phyloP scores from a whole-genome alignment of 2,888 invertebrate species.

The Cremastinae sp. region DNA sequence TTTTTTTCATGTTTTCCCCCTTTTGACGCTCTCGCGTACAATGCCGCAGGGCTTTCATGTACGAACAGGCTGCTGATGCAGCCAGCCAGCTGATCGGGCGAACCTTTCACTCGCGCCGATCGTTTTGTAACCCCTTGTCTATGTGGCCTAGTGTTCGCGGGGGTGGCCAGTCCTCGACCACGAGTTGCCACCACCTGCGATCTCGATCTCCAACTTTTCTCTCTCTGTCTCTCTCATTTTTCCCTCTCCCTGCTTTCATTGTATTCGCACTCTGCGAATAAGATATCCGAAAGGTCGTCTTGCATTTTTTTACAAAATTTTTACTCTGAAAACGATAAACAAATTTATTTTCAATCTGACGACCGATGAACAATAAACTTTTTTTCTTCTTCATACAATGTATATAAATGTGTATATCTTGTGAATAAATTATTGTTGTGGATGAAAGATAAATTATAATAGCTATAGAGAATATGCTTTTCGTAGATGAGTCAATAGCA shows the following conservation, averaged over 20 bases:
- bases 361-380: no score
- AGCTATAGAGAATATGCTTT: conserved; percentile 7
- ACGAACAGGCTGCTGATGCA: conserved; percentile 34
- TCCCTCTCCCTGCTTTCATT: no score
- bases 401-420: no score
- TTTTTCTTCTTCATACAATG: no score
- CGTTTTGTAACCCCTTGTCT: conserved; percentile 69
- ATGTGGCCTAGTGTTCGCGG: conserved; percentile 67
- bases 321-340: no score
- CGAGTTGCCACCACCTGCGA: conserved; percentile 44
- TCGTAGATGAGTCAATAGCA: conserved; percentile 34
- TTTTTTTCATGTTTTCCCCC: conserved; percentile 17
- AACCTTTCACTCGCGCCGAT: conserved; percentile 49
- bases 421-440: no score
- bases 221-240: no score
- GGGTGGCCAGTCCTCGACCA: conserved; percentile 31
- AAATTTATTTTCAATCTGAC: no score
- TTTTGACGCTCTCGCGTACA: conserved; percentile 26
- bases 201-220: conserved; percentile 9
- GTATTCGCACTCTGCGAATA: no score
- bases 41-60: conserved; percentile 8
- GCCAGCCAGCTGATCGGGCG: conserved; percentile 71
- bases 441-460: background rate
- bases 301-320: no score
- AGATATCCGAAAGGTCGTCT: background rate